These are phyloP conservation scores for Isotomurus palustris DNA, from an alignment of 2,888 invertebrate genomes.

Conservation along the genomic window DNA sequence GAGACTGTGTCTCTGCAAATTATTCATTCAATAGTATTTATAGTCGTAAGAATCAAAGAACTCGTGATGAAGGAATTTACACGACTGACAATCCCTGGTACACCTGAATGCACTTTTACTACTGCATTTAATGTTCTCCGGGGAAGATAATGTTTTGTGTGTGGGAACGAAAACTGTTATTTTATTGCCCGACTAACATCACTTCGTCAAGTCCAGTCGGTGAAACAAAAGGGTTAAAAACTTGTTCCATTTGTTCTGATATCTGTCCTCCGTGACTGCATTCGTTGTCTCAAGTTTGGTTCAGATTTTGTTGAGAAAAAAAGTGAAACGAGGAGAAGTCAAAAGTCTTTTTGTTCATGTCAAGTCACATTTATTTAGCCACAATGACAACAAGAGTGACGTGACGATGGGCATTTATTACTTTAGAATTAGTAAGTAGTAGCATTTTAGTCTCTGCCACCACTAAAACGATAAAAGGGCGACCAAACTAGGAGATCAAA, in stretches of 20 bases:
- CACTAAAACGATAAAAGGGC: constrained; percentile 3
- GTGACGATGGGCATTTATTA: constrained; percentile 13
- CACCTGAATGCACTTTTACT: constrained; percentile 14
- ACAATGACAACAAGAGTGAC: constrained; percentile 13
- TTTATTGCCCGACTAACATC: constrained; percentile 12
- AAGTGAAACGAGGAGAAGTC: constrained; percentile 2
- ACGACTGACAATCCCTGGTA: background rate
- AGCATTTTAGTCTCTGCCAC: background rate
- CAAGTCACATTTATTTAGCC: constrained; percentile 9
- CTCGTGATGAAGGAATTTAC: constrained; percentile 3
- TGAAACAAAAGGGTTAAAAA: constrained; percentile 17
- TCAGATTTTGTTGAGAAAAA: background rate
- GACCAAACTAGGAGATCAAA: constrained; percentile 4
- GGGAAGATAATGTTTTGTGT: constrained; percentile 13
- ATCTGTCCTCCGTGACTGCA: constrained; percentile 22
- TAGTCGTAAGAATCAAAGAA: background rate
- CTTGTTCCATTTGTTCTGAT: constrained; percentile 40
- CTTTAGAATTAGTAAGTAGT: constrained; percentile 6
- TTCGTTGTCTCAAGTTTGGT: background rate
- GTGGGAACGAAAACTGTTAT: constrained; percentile 16
- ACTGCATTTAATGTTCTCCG: background rate
- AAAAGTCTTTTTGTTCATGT: constrained; percentile 3
- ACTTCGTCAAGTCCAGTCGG: background rate
- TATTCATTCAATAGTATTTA: too few species aligned
- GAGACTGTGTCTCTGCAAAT: too few species aligned